Conservation (phyloP, 2,888 invertebrate genomes). For the Conchocele bisecta region DNA sequence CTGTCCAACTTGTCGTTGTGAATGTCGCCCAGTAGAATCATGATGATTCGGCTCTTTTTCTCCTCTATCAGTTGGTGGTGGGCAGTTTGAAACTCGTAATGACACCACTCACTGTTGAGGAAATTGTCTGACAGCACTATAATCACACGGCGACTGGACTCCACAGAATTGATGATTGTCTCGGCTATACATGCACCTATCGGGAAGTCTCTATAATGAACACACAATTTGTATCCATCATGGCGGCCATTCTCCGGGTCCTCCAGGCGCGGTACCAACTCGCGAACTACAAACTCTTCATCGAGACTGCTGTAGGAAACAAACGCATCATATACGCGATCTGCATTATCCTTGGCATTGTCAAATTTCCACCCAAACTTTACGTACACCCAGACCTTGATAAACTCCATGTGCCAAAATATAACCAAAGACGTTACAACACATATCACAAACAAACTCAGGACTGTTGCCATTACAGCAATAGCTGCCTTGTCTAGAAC, state of each 20-base stretch:
- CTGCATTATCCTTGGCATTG: conserved; percentile 15
- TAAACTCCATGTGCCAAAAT: conserved; percentile 30
- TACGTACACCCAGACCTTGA: conserved; percentile 27
- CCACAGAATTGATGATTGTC: conserved; percentile 93
- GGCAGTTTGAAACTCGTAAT: conserved; percentile 94
- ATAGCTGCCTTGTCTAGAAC: conserved; percentile 2
- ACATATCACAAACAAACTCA: conserved; percentile 45
- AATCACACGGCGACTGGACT: conserved; percentile 92
- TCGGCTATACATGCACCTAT: conserved; percentile 87
- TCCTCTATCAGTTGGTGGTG: conserved; percentile 91
- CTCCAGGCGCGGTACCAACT: conserved; percentile 91
- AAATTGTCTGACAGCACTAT: conserved; percentile 94
- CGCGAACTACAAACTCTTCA: conserved; percentile 93
- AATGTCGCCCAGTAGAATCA: conserved; percentile 92
- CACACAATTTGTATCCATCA: conserved; percentile 83
- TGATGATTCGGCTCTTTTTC: conserved; percentile 89
- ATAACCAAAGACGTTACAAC: conserved; percentile 25
- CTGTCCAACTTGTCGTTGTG: conserved; percentile 87
- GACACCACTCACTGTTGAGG: conserved; percentile 95
- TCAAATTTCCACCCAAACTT: conserved; percentile 24
- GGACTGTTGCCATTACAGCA: conserved; percentile 1
- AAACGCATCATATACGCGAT: conserved; percentile 90
- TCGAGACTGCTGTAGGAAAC: conserved; percentile 91
- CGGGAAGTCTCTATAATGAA: conserved; percentile 72
- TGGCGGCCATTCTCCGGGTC: conserved; percentile 87